Evolutionary conservation across 1,140 invertebrate genomes (phyloP), one percentile per base, ranked within the genome.

Genomic region (Trissolcus basalis): DNA sequence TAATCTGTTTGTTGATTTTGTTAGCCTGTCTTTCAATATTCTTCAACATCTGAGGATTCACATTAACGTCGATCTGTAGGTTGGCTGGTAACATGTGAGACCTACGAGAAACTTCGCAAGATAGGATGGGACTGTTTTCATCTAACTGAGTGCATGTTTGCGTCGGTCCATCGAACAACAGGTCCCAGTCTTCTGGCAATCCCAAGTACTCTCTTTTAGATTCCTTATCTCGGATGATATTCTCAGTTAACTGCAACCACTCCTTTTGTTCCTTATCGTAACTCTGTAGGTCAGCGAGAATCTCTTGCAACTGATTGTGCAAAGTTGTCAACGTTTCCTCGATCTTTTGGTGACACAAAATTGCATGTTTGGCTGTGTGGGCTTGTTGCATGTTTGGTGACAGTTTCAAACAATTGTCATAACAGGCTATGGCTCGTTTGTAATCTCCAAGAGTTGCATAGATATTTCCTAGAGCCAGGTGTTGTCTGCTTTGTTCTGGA

Each of bases 401-500:
- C 49, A 95, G 83, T 81, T 91, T 91, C 33, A 95, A 82, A 55
- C 91, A 91, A 84, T 92, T 92, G 77, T 95, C 92, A 87, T 92
- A 94, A 86, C 92, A 91, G 35, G 87, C 86, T 56, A 91, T 76
- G 0, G 91, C 91, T 71, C 87, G 90, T 80, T 93, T 93, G 67
- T 90, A 93, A 58, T 93, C 91, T 1, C 91, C 90, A 27, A 92
- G 77, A 35, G 93, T 89, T 15, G 93, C 92, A 88, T 94, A 95
- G 58, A 93, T 91, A 81, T 94, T 94, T 11, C 92, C 96, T 4
- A 97, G 86, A 4, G 93, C 93, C 78, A 95, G 93, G 86, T 96
- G 94, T 72, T 92, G 93, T 15, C 93, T 90, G 44, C 93, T 90
- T 80, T 93, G 91, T 32, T 90, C 86, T 7, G 93, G 92, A 8